A percentile compares a stretch with the other conserved stretches of the same genome.
These are phyloP conservation scores for Drosophila rufa DNA, from an alignment of 1,140 invertebrate species.

Conservation along the genomic window DNA sequence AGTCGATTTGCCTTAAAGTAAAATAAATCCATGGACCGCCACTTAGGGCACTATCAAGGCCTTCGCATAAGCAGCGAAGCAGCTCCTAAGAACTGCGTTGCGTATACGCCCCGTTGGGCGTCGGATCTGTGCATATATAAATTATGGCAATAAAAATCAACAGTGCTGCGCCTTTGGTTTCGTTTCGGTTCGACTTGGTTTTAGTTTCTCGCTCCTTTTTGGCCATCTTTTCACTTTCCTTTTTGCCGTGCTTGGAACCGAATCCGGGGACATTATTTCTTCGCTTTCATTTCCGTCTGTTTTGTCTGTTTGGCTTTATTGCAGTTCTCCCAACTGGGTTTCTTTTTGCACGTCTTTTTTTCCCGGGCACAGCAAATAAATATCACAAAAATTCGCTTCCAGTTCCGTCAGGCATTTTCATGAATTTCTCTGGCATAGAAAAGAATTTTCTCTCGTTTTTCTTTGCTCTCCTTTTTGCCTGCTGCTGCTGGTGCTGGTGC, in stretches of 20 bases:
- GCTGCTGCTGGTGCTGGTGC: slow-evolving; percentile 17
- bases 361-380: slow-evolving; percentile 64
- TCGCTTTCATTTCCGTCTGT: slow-evolving; percentile 79
- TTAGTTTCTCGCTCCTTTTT: slow-evolving; percentile 44
- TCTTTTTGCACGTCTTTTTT: slow-evolving; percentile 12
- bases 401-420: slow-evolving; percentile 75
- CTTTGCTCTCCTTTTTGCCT: slow-evolving; percentile 32
- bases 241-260: slow-evolving; percentile 44
- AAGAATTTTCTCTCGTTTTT: slow-evolving; percentile 52
- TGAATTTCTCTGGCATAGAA: slow-evolving; percentile 53
- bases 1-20: slow-evolving; percentile 47
- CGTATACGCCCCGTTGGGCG: slow-evolving; percentile 47
- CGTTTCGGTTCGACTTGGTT: not conserved
- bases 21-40: slow-evolving; percentile 27
- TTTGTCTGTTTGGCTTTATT: slow-evolving; percentile 78
- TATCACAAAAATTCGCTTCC: slow-evolving; percentile 75
- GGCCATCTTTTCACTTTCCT: slow-evolving; percentile 65
- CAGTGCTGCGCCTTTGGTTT: slow-evolving; percentile 36
- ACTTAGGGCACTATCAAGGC: slow-evolving; percentile 63
- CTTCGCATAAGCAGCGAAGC: slow-evolving; percentile 47
- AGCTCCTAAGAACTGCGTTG: slow-evolving; percentile 24
- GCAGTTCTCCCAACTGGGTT: slow-evolving; percentile 56
- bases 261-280: slow-evolving; percentile 74
- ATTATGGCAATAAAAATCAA: slow-evolving; percentile 82
- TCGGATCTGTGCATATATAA: slow-evolving; percentile 54